A percentile compares a stretch with the other conserved stretches of the same genome.
Conservation (phyloP, 2,888 invertebrate genomes). For the Spodoptera picta region DNA sequence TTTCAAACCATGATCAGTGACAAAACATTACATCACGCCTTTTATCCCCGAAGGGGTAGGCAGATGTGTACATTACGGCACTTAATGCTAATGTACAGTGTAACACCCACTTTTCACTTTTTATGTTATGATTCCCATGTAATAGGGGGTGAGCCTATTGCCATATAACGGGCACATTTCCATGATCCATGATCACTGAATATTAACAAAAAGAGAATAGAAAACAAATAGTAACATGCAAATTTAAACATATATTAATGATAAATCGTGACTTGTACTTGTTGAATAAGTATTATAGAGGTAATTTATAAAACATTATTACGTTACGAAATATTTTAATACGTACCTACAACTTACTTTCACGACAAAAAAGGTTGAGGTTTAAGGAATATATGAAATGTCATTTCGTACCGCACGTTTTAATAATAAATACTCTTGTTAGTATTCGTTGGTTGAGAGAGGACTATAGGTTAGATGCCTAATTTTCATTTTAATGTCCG, state of each 20-base stretch:
- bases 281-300: constrained; percentile 40
- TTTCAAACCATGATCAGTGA: too few relatives aligned
- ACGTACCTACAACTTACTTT: constrained; percentile 28
- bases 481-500: too few relatives aligned
- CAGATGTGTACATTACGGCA: too few relatives aligned
- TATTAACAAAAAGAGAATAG: background rate
- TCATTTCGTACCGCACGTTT: constrained; percentile 45
- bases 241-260: constrained; percentile 24
- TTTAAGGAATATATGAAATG: constrained; percentile 35
- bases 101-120: too few relatives aligned
- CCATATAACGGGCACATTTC: too few relatives aligned
- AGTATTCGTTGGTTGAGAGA: constrained; percentile 1
- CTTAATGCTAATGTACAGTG: too few relatives aligned
- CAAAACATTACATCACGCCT: too few relatives aligned
- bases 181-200: too few relatives aligned
- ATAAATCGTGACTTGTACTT: constrained; percentile 41
- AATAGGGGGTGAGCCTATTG: too few relatives aligned
- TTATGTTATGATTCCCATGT: too few relatives aligned
- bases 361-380: constrained; percentile 47
- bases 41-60: too few relatives aligned
- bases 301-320: constrained; percentile 3
- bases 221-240: constrained; percentile 5
- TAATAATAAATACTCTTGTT: constrained; percentile 42
- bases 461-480: too few relatives aligned
- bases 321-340: constrained; percentile 35